phyloP scores from a whole-genome alignment of 2,113 vertebrate species.

The Argyrosomus japonicus region DNA sequence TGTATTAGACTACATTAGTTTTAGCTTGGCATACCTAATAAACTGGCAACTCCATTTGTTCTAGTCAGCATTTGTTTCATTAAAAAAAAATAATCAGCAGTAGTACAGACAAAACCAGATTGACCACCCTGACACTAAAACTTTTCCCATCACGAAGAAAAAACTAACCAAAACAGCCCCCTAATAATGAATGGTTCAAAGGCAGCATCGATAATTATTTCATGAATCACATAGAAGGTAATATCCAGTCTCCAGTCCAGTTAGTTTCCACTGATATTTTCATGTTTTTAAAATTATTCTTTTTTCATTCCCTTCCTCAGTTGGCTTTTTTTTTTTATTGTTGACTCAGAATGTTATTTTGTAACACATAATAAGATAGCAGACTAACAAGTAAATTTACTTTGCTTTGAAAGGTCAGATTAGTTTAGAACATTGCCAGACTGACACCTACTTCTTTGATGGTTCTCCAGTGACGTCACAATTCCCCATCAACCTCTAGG shows the following conservation, averaged over 20 bases:
- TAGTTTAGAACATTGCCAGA: conserved; percentile 9
- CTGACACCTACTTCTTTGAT: conserved; percentile 16
- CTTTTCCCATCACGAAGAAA: conserved; percentile 1
- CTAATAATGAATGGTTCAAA: not conserved
- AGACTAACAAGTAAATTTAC: conserved; percentile 22
- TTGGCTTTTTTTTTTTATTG: not conserved
- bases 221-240: not conserved
- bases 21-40: not conserved
- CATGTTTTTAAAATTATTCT: not conserved
- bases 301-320: not conserved
- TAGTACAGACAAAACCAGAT: not conserved
- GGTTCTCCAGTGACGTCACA: conserved; percentile 32
- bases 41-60: not conserved
- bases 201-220: not conserved
- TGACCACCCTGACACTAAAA: not conserved
- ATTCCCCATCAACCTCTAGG: conserved; percentile 61
- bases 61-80: conserved; percentile 3
- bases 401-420: conserved; percentile 26
- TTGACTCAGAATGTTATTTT: not conserved
- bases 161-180: not conserved
- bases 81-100: not conserved
- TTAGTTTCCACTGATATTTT: not conserved
- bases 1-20: not conserved
- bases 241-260: not conserved
- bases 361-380: conserved; percentile 2